Base-by-base conservation (phyloP, 2,888 invertebrate genomes). In the Tinea semifulvella region DNA sequence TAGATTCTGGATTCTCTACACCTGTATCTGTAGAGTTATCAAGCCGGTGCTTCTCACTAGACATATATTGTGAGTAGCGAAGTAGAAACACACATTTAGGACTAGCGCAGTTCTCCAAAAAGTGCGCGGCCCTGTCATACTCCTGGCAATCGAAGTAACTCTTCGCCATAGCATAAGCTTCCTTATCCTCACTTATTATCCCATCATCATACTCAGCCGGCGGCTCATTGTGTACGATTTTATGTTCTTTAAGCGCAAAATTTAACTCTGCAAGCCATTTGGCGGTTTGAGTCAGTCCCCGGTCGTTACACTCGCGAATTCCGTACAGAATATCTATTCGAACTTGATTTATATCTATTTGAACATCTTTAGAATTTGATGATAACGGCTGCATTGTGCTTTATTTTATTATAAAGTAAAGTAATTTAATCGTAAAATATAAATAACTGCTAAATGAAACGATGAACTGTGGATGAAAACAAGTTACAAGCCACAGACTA, bases 221-320 rank as follows among this genome's bases (percentile, higher is more conserved):
- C 35, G 72, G 61, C 45, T 88, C 86, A 51, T 84, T 81, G 35
- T 76, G 68, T 31, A 67, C 59, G 45, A 86, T 58, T 65, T 87
- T 85, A 19, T 89, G 81, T 55, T 91, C 85, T 58, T 84, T 85
- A 35, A 96, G 60, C 0, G 93, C 86, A 63, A 84, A 90, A 68
- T 91, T 91, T 62, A 96, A 75, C 69, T 96, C 95, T 0, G 94
- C 86, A 47, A 95, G 79, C 94, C 95, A 95, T 84, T 94, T 95
- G 14, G 90, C 88, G 50, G 89, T 90, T 58, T 94, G 89, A 50
- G 86, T 70, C 42, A 96, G 75, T 25, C 95, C 92, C 44, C 95
- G 85, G 57, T 90, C 87, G 14, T 87, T 87, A 65, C 94, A 93
- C 72, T 93, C 91, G 36, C 61, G 63, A 45, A 80, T 75, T 49